Conservation (phyloP, 2,113 vertebrate genomes). For the Scartelaos histophorus region DNA sequence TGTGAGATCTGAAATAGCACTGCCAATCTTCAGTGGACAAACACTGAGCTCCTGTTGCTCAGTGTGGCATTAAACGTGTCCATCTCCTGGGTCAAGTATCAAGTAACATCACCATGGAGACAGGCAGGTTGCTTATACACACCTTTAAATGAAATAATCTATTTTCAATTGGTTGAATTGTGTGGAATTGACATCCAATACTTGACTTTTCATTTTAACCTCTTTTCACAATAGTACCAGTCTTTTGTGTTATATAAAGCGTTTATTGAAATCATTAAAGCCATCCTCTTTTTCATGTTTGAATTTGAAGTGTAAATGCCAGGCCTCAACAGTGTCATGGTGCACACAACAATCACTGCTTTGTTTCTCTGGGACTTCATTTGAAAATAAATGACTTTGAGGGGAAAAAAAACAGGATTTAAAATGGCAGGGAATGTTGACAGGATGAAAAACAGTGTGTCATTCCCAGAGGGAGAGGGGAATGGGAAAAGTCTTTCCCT, state of each 20-base stretch:
- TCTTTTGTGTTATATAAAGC: background rate
- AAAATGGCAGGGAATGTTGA: constrained; percentile 18
- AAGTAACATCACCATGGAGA: too few species aligned
- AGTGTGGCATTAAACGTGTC: too few species aligned
- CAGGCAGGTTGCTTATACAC: too few species aligned
- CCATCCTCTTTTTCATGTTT: background rate
- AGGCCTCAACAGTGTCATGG: background rate
- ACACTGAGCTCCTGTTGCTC: too few species aligned
- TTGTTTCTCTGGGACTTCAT: background rate
- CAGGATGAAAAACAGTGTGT: constrained; percentile 33
- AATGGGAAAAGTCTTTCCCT: constrained; percentile 49
- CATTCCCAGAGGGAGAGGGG: constrained; percentile 20
- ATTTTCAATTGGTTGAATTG: too few species aligned
- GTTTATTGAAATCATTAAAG: background rate
- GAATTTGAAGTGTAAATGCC: background rate
- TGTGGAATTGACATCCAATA: too few species aligned
- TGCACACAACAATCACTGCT: background rate
- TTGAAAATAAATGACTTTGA: constrained; percentile 1
- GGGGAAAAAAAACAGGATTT: background rate
- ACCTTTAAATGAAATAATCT: too few species aligned
- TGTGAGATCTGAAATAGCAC: too few species aligned
- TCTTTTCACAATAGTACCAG: background rate
- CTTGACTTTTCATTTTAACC: too few species aligned
- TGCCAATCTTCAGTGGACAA: too few species aligned
- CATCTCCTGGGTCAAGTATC: too few species aligned